Base-by-base conservation (phyloP, 2,113 vertebrate species). In the Jacana jacana region DNA sequence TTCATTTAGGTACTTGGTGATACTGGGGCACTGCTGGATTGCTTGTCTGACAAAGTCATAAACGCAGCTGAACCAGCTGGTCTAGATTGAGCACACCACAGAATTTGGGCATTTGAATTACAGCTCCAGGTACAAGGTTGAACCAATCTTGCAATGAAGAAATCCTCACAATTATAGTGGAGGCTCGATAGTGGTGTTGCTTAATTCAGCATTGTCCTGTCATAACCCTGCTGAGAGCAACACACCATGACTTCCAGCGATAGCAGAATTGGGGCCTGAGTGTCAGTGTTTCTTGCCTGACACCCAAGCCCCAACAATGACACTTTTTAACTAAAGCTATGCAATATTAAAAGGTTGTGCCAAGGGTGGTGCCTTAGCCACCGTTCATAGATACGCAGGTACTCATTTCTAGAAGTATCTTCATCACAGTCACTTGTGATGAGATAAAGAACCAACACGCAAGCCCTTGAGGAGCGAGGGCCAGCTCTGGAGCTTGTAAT, bases 201-300 rank as follows among this genome's bases (percentile, higher is more conserved):
- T 78, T 49, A 14, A 54, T 39, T 42, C 64, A 73, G 80, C 40
- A 68, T 5, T 31, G 28, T 17, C 31, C 25, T 35, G n/a, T 4
- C 58, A 37, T 4, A 57, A 33, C 25, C 79, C 51, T 66, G 68
- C 9, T 3, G n/a, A 51, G 20, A 60, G 3, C 51, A 81, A 72
- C 33, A 55, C 8, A 33, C 44, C 11, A 5, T 2, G 9, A 28
- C 39, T 57, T 72, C n/a, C 44, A 82, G 1, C 0, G 0, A 9
- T 0, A 69, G 42, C 60, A 86, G 68, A 58, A 60, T 0, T 18
- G 8, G 55, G 79, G 42, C 28, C 27, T 27, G 64, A 44, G 42
- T 52, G 49, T 28, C 73, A 17, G 13, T 2, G 19, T 9, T 54
- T 60, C 52, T 52, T 49, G 39, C 35, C 72, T 42, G 31, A 44